Base-by-base conservation (phyloP, 2,888 invertebrate species). In the Drosophila nr. medialis region DNA sequence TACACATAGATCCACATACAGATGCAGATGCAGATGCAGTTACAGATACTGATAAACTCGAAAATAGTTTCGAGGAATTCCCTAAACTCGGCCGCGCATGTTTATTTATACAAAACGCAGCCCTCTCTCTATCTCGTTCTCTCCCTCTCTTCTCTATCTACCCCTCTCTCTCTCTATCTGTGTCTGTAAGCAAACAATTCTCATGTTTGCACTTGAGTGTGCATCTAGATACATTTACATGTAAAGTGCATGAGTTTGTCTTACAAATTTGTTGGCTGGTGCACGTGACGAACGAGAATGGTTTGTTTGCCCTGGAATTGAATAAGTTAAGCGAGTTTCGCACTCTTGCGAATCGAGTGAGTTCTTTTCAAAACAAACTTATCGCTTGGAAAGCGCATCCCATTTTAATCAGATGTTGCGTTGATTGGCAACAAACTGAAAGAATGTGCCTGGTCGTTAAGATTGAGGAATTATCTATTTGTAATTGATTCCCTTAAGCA, bases 51-150 rank as follows among this genome's bases (percentile, higher is more conserved):
- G 80, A 85, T 88, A 86, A 80, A 84, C 77, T 85, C 80, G 72
- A 88, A 75, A 77, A 81, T 77, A 78, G 75, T 88, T 87, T 83
- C 86, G 71, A 85, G 88, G 86, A 87, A 87, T 89, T 80, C 88
- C 86, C 86, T 72, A 66, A 88, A 86, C 77, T 76, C 81, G 68
- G 64, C 66, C 75, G 73, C 64, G 48, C 60, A 55, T 87, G 86
- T 85, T 86, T 86, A 87, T 87, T 86, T 86, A 77, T 87, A 81
- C 66, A 77, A 65, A 60, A 61, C 48, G 27, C 27, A 40, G 29
- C n/a, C 54, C 34, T 21, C 18, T 29, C 13, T 54, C 38, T 13
- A 7, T 24, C 27, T 27, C 40, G 30, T 0, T 10, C 1, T 8
- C 32, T 13, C 21, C n/a, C 3, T 4, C 15, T 21, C 18, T 34